Conservation (phyloP, 2,797 vertebrate species). For the Spondyliosoma cantharus region DNA sequence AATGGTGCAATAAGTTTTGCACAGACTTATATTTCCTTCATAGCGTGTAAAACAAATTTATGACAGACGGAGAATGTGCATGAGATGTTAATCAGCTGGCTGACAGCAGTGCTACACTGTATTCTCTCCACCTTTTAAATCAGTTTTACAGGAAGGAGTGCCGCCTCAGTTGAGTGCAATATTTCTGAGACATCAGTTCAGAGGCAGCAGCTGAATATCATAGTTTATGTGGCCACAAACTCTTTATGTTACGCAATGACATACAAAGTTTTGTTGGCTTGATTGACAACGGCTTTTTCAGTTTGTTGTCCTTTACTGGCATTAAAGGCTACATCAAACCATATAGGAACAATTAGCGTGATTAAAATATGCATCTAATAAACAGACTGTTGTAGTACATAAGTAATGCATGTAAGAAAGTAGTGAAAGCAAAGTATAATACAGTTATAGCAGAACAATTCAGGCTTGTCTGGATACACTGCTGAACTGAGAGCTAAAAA, state of each 20-base stretch:
- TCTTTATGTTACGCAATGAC: slow-evolving; percentile 2
- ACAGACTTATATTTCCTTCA: neutral
- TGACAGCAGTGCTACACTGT: neutral
- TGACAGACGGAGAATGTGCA: neutral
- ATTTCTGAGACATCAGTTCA: neutral
- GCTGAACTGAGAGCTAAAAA: neutral
- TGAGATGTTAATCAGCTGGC: slow-evolving; percentile 10
- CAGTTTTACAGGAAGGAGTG: neutral
- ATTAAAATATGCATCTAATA: neutral
- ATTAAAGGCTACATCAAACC: neutral
- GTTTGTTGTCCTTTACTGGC: no score
- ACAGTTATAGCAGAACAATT: neutral
- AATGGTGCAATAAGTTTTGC: neutral
- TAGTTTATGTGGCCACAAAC: slow-evolving; percentile 10
- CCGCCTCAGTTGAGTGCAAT: neutral
- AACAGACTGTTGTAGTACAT: neutral
- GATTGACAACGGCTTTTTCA: neutral
- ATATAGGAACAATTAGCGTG: neutral
- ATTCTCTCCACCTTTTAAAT: slow-evolving; percentile 9
- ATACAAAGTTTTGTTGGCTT: neutral
- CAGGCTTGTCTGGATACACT: neutral
- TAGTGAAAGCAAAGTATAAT: neutral
- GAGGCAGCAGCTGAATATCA: neutral
- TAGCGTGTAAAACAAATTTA: neutral
- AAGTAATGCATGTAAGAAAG: no score